Base-by-base conservation (phyloP, 1,140 invertebrate genomes). In the Limonius californicus region DNA sequence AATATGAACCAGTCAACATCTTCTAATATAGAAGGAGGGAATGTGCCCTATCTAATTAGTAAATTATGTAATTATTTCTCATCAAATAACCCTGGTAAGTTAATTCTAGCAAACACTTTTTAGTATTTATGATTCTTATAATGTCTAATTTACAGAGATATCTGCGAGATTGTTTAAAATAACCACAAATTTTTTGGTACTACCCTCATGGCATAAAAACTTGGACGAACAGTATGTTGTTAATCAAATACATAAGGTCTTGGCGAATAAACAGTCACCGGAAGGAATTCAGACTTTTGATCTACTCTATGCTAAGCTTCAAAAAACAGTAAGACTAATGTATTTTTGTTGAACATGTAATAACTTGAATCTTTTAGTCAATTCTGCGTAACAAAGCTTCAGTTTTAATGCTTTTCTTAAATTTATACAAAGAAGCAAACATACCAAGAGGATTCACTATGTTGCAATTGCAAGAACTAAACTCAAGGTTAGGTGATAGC, bases 281-380 rank as follows among this genome's bases (percentile, higher is more conserved):
- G 64, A 70, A 23, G 35, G 61, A 3, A 14, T 39, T 39, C 67
- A 73, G 42, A 67, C 67, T 19, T 76, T 75, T 64, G 73, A 75
- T 63, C 47, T 72, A 21, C 39, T 74, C 11, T 75, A 75, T 59
- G 58, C 62, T 11, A 73, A 60, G 45, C 58, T 76, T 12, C 65
- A 67, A 20, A 73, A 75, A 67, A 71, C 70, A n/a, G 73, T 75
- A 69, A 67, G 58, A 20, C n/a, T n/a, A n/a, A n/a, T n/a, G n/a
- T n/a, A n/a, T n/a, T n/a, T n/a, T n/a, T n/a, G n/a, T n/a, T n/a
- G n/a, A n/a, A n/a, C n/a, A n/a, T n/a, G n/a, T n/a, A n/a, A n/a
- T n/a, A n/a, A n/a, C n/a, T n/a, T n/a, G n/a, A 50, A 27, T 45
- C 54, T 64, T 61, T 47, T 43, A 65, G 63, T 55, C 58, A 4